These are phyloP conservation scores for Alfaro cultratus DNA, from an alignment of 2,797 vertebrate species.

Conservation along the genomic window DNA sequence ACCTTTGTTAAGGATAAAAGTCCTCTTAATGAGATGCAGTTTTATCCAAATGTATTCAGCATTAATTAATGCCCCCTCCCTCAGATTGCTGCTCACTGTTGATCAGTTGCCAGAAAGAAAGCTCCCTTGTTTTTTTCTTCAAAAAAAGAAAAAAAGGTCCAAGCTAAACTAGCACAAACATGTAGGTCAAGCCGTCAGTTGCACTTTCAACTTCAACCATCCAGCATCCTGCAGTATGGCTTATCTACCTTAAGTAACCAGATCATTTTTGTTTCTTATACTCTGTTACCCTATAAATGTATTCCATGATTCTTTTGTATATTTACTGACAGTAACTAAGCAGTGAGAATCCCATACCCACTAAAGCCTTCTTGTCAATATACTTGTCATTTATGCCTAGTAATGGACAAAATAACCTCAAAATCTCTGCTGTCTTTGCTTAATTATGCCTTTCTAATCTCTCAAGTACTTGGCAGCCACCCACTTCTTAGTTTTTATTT, in stretches of 20 bases:
- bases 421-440: slow-evolving; percentile 29
- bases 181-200: not conserved
- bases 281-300: not conserved
- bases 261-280: not conserved
- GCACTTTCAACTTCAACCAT: not conserved
- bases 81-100: not conserved
- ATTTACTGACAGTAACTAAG: not conserved
- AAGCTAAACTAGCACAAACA: too few relatives aligned
- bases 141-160: too few relatives aligned
- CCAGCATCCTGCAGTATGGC: not conserved
- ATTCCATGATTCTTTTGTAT: not conserved
- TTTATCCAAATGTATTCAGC: not conserved
- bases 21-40: not conserved
- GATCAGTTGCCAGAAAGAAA: not conserved
- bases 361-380: not conserved
- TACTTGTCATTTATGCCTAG: not conserved
- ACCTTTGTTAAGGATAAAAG: not conserved
- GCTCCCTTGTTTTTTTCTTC: too few relatives aligned
- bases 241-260: not conserved
- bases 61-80: too few relatives aligned
- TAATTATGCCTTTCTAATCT: slow-evolving; percentile 31
- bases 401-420: not conserved
- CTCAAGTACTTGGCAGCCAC: slow-evolving; percentile 19
- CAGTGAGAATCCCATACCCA: not conserved
- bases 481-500: slow-evolving; percentile 14